Evolutionary conservation across 2,113 vertebrate genomes (phyloP), one percentile per base, ranked within the genome.

Genomic region (Barbus barbus): DNA sequence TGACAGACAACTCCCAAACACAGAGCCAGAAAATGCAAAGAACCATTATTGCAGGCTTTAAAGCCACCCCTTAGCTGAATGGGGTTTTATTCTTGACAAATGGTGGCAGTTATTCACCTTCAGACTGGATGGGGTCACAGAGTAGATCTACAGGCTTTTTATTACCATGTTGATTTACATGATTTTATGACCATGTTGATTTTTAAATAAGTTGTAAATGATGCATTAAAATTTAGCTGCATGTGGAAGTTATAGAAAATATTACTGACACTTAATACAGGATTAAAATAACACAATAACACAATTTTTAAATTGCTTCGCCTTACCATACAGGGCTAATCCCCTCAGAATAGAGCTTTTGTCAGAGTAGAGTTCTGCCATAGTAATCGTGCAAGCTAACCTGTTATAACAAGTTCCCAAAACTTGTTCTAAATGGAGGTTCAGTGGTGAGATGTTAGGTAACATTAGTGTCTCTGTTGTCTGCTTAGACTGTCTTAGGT

Each of bases 331-430:
- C 22, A 78, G 22, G 14, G 38, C 33, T 41, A 41, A 60, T 78
- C n/a, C 7, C 14, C 1, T 61, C 36, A 1, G 12, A 78, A 12
- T 61, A 26, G n/a, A 16, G n/a, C 56, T 63, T 78, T 78, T 61
- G 36, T 78, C 8, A 63, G 12, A 26, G 36, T 18, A 24, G n/a
- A 61, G 69, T 26, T 78, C 14, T 63, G n/a, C 24, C 24, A 28
- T 44, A 18, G 13, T 83, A 46, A 82, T 73, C 16, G 48, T 31
- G 51, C 33, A 7, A 22, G 36, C 56, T 56, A 78, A 83, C 76
- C 67, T 67, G 81, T 86, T 65, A 65, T 56, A 80, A 83, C 76
- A 80, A n/a, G 74, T 83, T 78, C 63, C 33, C 14, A 24, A 67
- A n/a, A n/a, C 31, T n/a, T 53, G 24, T 74, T 76, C 33, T 2